Conservation (phyloP, 1,140 invertebrate species). For the Cydia fagiglandana region DNA sequence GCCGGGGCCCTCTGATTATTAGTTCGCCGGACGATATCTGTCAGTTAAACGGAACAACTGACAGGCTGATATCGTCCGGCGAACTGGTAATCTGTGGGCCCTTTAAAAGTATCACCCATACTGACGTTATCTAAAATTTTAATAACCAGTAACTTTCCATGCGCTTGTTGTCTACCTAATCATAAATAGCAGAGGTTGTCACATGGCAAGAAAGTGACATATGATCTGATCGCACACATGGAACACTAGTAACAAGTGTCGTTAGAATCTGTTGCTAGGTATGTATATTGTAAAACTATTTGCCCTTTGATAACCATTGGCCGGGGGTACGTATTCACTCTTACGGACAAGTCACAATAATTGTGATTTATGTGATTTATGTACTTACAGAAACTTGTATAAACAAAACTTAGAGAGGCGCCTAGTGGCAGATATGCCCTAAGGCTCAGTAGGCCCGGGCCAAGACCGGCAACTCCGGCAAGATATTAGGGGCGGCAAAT, state of each 20-base stretch:
- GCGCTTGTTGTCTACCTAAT: background rate
- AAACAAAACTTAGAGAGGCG: background rate
- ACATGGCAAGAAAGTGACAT: background rate
- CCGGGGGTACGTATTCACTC: background rate
- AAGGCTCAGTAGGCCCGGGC: too few relatives aligned
- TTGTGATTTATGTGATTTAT: background rate
- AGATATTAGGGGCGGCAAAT: too few relatives aligned
- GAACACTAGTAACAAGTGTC: background rate
- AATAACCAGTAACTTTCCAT: slow-evolving; percentile 8
- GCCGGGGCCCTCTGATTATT: too few relatives aligned
- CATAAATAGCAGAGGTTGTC: background rate
- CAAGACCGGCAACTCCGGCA: too few relatives aligned
- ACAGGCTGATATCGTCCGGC: too few relatives aligned
- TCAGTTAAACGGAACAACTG: too few relatives aligned
- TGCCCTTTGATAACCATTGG: background rate
- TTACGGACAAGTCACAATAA: background rate
- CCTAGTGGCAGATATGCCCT: too few relatives aligned
- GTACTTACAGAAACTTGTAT: background rate
- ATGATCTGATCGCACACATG: background rate
- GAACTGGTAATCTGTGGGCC: too few relatives aligned
- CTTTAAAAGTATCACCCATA: too few relatives aligned
- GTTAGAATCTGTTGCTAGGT: background rate
- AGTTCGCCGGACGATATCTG: too few relatives aligned
- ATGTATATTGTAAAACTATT: background rate
- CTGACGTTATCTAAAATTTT: too few relatives aligned